Evolutionary conservation across 2,888 invertebrate species (phyloP).

Genomic region (Ganaspis brasiliensis): DNA sequence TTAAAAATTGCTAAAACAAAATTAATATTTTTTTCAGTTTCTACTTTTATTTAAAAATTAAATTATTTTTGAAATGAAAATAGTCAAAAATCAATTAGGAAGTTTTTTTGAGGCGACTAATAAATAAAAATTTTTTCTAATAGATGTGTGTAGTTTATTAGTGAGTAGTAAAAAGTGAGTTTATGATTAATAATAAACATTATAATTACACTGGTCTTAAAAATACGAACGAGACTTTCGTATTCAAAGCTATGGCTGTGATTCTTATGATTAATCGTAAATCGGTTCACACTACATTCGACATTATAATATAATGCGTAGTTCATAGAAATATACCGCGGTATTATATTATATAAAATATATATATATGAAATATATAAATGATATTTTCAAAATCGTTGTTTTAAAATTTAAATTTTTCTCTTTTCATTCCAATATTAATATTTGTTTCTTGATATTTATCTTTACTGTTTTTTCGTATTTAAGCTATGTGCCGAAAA

Average conservation of each 20-base stretch:
- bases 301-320: conserved; percentile 67
- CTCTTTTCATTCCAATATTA: conserved; percentile 15
- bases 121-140: conserved; percentile 39
- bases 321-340: conserved; percentile 62
- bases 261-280: conserved; percentile 75
- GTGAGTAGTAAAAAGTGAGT: conserved; percentile 67
- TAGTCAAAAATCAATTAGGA: no score
- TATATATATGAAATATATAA: conserved; percentile 57
- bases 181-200: conserved; percentile 73
- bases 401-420: conserved; percentile 51
- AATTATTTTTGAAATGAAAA: no score
- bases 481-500: no score
- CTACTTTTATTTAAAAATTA: no score
- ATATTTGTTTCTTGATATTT: background rate
- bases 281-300: conserved; percentile 74
- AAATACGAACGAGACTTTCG: conserved; percentile 78
- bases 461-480: background rate
- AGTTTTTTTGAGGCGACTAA: background rate
- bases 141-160: conserved; percentile 58
- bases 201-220: conserved; percentile 76
- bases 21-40: no score
- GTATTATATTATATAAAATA: conserved; percentile 56
- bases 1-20: no score
- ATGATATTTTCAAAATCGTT: conserved; percentile 70
- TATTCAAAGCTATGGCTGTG: conserved; percentile 81